Percentiles rank a stretch among this genome's conserved stretches.
These are phyloP conservation scores for Caerostris extrusa DNA, from an alignment of 1,140 invertebrate species.

Conservation along the genomic window DNA sequence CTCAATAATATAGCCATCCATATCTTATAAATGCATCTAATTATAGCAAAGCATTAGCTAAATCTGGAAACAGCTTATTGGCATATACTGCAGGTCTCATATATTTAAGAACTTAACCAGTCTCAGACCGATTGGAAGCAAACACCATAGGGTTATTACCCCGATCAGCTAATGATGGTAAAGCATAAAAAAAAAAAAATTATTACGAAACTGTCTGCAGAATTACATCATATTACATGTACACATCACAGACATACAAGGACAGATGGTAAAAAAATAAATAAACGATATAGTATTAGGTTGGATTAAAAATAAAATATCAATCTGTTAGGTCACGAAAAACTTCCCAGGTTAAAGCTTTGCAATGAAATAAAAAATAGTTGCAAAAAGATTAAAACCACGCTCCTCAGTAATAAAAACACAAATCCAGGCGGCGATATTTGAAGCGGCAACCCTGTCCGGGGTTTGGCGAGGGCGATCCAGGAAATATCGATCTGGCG, in stretches of 20 bases:
- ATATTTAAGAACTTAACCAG: no score
- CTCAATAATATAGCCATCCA: no score
- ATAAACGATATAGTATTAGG: neutral
- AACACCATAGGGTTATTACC: no score
- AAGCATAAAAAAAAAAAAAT: neutral
- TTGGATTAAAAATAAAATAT: neutral
- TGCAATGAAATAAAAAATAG: neutral
- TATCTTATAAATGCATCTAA: no score
- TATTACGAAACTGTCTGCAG: neutral
- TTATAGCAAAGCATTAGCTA: no score
- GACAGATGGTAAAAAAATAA: neutral
- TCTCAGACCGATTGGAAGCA: no score
- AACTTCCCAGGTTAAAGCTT: neutral
- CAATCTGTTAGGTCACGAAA: slow-evolving; percentile 1
- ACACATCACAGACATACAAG: neutral
- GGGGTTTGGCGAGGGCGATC: neutral
- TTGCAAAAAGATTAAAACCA: neutral
- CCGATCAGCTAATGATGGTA: no score
- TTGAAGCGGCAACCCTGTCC: neutral
- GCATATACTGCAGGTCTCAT: no score
- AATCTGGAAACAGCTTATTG: no score
- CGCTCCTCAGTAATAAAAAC: slow-evolving; percentile 5
- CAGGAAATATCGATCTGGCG: neutral
- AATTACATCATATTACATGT: slow-evolving; percentile 1
- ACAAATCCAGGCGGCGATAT: slow-evolving; percentile 1